phyloP scores from a whole-genome alignment of 2,113 vertebrate genomes.

The Myrmecobius fasciatus region DNA sequence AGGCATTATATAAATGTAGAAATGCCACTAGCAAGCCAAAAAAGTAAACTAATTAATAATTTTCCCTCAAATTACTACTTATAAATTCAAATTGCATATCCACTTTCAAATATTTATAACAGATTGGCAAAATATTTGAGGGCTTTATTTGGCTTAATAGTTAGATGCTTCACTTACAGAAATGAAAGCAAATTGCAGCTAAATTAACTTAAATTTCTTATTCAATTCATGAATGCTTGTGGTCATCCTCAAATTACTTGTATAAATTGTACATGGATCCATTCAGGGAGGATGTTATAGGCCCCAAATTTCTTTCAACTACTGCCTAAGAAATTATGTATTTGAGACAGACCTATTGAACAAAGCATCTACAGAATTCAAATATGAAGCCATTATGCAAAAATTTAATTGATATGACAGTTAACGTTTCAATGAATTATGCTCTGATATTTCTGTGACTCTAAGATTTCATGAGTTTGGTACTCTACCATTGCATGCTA shows the following conservation, averaged over 20 bases:
- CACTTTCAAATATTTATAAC: conserved; percentile 77
- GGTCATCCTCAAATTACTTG: background rate
- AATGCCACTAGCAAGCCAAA: conserved; percentile 57
- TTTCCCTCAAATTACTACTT: conserved; percentile 54
- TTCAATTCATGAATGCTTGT: background rate
- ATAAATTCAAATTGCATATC: conserved; percentile 61
- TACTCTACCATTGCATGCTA: background rate
- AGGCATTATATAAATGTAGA: conserved; percentile 8
- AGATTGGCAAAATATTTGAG: conserved; percentile 68
- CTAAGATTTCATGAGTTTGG: background rate
- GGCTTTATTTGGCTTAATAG: conserved; percentile 68
- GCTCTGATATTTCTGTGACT: background rate
- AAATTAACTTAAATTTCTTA: conserved; percentile 52
- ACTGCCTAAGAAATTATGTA: background rate
- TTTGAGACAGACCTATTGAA: background rate
- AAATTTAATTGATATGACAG: background rate
- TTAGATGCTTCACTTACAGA: conserved; percentile 63
- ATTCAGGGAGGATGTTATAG: background rate
- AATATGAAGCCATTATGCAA: background rate
- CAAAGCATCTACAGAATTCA: background rate
- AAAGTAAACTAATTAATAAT: conserved; percentile 47
- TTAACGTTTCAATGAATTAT: background rate
- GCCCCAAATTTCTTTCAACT: background rate
- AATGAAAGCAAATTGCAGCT: conserved; percentile 70
- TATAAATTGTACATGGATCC: background rate